Evolutionary conservation across 1,140 invertebrate genomes (phyloP), one percentile per base, ranked within the genome.

Genomic region (Saccostrea glomerata): DNA sequence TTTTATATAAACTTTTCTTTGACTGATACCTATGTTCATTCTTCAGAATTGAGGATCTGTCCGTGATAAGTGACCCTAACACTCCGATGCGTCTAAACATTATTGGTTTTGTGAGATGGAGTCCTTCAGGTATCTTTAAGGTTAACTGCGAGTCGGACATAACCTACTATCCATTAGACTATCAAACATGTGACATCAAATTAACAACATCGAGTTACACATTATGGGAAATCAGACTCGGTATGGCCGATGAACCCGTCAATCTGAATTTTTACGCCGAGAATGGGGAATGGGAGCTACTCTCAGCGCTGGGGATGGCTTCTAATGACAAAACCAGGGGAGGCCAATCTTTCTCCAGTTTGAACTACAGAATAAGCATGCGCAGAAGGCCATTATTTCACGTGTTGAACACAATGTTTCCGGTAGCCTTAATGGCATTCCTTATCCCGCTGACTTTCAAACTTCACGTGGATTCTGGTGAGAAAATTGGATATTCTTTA

Each of bases 341-440:
- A 95, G 84, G 95, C 94, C 97, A 98, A 95, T 97, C 98, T 47
- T 98, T 98, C 94, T 97, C 98, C 89, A 98, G 99, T 95, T 98
- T 99, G 92, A 99, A 98, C 25, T 99, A 99, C 95, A 98, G 98
- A 95, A 98, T 99, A 92, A 98, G 98, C 54, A 98, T 99, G 97
- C 96, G 98, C 89, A 96, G 98, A 90, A 98, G 99, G 95, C 99
- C 98, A 6, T 96, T 99, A 30, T 99, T 99, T 96, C 99, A 99
- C 95, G 98, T 98, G 0, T 47, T 93, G 66, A 92, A 93, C 82
- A 89, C 92, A 2, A 87, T 93, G 25, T 89, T 87, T 84, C 92
- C 92, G 4, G 92, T 91, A 40, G 85, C 91, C 20, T 77, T 93
- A 58, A 92, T 93, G 87, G 99, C 98, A 15, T 98, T 99, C 95